Evolutionary conservation across 2,888 invertebrate species (phyloP).

Genomic region (Petrophora chlorosata): DNA sequence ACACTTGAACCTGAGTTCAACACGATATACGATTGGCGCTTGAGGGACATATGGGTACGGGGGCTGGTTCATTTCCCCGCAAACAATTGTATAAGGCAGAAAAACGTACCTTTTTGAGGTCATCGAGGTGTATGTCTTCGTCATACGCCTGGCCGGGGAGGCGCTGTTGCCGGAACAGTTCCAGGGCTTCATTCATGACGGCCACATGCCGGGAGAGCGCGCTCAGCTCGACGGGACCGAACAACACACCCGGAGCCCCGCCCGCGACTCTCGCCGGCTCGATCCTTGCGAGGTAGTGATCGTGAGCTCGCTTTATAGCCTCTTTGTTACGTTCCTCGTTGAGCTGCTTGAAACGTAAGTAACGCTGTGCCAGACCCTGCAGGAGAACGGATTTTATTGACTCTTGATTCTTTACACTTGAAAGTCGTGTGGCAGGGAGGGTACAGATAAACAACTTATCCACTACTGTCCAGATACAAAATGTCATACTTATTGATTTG

Average conservation of each 20-base stretch:
- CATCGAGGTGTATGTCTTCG: constrained; percentile 18
- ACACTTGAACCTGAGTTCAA: too few relatives aligned
- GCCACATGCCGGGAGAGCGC: constrained; percentile 11
- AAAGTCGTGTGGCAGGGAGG: too few relatives aligned
- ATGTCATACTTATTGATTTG: too few relatives aligned
- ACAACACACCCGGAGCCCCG: neutral
- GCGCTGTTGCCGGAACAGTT: constrained; percentile 11
- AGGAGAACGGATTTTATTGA: neutral
- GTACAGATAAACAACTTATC: too few relatives aligned
- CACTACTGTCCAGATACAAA: too few relatives aligned
- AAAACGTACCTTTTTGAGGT: constrained; percentile 23
- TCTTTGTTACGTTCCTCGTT: constrained; percentile 2
- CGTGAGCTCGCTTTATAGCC: constrained; percentile 25
- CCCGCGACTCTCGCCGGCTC: neutral
- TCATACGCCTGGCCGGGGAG: constrained; percentile 1
- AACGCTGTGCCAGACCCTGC: neutral
- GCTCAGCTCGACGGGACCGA: constrained; percentile 16
- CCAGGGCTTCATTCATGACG: constrained; percentile 14
- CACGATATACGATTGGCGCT: too few relatives aligned
- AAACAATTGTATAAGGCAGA: too few relatives aligned
- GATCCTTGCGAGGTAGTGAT: constrained; percentile 28
- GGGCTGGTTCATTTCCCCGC: too few relatives aligned
- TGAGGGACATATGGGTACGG: too few relatives aligned
- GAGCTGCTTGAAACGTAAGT: neutral
- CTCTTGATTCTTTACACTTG: too few relatives aligned